Percentiles rank a stretch among this genome's conserved stretches.
Evolutionary conservation across 1,140 invertebrate genomes (phyloP).

Genomic region (Aphis craccivora): DNA sequence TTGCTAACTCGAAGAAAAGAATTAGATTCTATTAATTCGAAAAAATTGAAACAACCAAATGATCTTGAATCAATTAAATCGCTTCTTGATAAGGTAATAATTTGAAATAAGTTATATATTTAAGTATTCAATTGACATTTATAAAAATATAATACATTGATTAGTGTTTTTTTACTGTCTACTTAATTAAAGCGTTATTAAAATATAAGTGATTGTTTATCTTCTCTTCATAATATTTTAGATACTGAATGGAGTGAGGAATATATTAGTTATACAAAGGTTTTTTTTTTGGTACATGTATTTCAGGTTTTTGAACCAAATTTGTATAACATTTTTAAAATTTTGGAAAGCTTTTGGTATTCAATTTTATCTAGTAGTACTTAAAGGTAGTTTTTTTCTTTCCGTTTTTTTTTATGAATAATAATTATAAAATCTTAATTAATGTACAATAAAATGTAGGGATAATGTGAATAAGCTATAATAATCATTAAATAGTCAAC

Average conservation of each 20-base stretch:
- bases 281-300: too few species aligned
- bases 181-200: background rate
- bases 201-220: background rate
- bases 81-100: conserved; percentile 68
- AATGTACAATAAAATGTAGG: too few species aligned
- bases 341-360: too few species aligned
- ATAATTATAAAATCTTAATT: too few species aligned
- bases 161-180: background rate
- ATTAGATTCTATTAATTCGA: conserved; percentile 68
- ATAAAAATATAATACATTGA: too few species aligned
- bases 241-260: background rate
- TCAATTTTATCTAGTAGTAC: too few species aligned
- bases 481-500: background rate
- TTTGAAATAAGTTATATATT: background rate
- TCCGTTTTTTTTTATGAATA: too few species aligned
- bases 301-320: too few species aligned
- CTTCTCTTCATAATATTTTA: background rate
- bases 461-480: background rate
- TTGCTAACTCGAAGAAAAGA: conserved; percentile 68
- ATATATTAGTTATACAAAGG: background rate
- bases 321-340: too few species aligned
- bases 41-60: conserved; percentile 64
- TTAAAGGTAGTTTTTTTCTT: too few species aligned
- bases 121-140: background rate
- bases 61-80: conserved; percentile 65